Evolutionary conservation across 2,113 vertebrate species (phyloP), one percentile per base, ranked within the genome.

Genomic region (Lontra canadensis): DNA sequence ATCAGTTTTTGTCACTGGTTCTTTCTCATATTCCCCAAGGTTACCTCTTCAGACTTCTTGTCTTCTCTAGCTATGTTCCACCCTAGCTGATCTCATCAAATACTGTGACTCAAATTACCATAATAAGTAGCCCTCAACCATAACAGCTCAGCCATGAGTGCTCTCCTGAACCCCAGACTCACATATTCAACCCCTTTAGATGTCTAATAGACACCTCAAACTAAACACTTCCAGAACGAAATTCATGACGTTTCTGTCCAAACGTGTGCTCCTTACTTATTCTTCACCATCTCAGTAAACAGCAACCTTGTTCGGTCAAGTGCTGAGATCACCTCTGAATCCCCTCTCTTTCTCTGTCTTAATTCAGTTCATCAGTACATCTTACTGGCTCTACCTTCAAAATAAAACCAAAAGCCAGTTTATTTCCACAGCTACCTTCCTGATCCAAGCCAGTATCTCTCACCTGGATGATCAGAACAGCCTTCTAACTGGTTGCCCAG

Each of bases 341-440:
- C 21, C 17, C 65, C 5, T 96, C 74, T 94, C 76, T 95, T 95
- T 82, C 61, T 55, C 74, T 83, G 57, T 26, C 49, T 6, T 39
- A 69, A 0, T 90, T 39, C 1, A 85, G 74, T 42, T 25, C 15
- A 90, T 52, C 26, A 55, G 29, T 76, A 74, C 21, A 39, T 87
- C 42, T 81, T 74, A 39, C 78, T 55, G 86, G 44, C 49, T 95
- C 59, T 63, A 90, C 74, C 42, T 93, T 95, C 52, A 93, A 90
- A 93, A 76, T 74, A 49, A 96, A 90, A 29, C n/a, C 36, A 47
- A 95, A 95, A 55, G 49, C 29, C 79, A 63, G 21, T 13, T 79
- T 21, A 95, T 76, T 87, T 96, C 81, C 42, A 74, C 10, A 69
- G 74, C 21, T 76, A 81, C 31, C 74, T 93, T 83, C n/a, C 86